phyloP scores from a whole-genome alignment of 64 coral and sea anemone species.

The Acropora yongei region DNA sequence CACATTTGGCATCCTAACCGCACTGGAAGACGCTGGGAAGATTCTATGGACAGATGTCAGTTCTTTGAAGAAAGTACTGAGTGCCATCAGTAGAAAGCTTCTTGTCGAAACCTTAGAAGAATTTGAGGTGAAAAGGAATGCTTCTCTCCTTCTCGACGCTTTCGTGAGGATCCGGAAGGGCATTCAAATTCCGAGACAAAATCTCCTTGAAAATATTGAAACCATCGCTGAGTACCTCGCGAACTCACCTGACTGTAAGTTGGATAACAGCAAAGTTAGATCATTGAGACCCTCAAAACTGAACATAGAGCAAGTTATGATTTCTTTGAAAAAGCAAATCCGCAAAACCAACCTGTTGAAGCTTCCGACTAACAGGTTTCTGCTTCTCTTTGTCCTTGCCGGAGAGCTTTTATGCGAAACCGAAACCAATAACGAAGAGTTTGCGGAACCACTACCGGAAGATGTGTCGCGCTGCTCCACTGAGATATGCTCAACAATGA shows the following conservation, averaged over 20 bases:
- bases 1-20: not conserved
- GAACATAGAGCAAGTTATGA: too few species aligned
- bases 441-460: not conserved
- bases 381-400: not conserved
- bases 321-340: too few species aligned
- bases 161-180: not conserved
- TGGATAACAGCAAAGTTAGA: too few species aligned
- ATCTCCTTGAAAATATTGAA: too few species aligned
- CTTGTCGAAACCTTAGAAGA: not conserved
- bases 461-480: not conserved
- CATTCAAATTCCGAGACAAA: too few species aligned
- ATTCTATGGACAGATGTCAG: too few species aligned
- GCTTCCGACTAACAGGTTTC: too few species aligned
- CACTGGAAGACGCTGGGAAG: too few species aligned
- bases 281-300: too few species aligned
- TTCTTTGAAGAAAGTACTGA: not conserved
- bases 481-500: not conserved
- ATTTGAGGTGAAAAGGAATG: not conserved
- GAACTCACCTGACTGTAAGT: too few species aligned
- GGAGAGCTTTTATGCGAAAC: not conserved
- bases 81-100: not conserved
- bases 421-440: not conserved
- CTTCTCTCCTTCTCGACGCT: not conserved
- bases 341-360: too few species aligned
- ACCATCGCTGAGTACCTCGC: too few species aligned